These are phyloP conservation scores for Argya squamiceps DNA, from an alignment of 2,797 vertebrate genomes.

Conservation along the genomic window DNA sequence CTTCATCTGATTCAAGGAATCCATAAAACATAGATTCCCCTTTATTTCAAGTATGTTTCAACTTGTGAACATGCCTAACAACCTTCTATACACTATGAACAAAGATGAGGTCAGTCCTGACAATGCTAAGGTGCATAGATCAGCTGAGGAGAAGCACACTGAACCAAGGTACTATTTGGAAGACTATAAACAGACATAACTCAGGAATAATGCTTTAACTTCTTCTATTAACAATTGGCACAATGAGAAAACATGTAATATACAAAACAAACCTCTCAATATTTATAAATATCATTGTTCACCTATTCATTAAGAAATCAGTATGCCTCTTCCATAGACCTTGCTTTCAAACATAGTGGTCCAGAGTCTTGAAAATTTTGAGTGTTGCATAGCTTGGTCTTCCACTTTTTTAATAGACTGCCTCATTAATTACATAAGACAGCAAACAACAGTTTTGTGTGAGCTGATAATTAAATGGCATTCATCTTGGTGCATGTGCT, in stretches of 20 bases:
- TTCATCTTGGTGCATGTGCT: background rate
- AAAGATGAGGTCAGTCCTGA: background rate
- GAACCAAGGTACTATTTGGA: background rate
- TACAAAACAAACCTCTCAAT: background rate
- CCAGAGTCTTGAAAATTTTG: background rate
- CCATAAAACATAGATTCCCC: background rate
- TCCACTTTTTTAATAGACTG: background rate
- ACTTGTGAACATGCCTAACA: background rate
- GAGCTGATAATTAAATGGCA: background rate
- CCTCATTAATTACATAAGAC: background rate
- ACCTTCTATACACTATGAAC: background rate
- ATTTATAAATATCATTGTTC: background rate
- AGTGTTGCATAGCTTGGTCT: background rate
- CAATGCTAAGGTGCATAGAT: background rate
- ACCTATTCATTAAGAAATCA: background rate
- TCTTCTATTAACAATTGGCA: background rate
- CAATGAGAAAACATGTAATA: background rate
- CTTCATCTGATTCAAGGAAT: background rate
- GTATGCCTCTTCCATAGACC: background rate
- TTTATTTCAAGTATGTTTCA: background rate
- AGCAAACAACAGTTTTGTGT: background rate
- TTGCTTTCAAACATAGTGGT: background rate
- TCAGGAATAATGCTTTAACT: background rate
- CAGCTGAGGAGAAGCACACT: background rate
- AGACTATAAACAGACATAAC: background rate